These are phyloP conservation scores for Lycaena phlaeas DNA, from an alignment of 2,888 invertebrate genomes.

Conservation along the genomic window DNA sequence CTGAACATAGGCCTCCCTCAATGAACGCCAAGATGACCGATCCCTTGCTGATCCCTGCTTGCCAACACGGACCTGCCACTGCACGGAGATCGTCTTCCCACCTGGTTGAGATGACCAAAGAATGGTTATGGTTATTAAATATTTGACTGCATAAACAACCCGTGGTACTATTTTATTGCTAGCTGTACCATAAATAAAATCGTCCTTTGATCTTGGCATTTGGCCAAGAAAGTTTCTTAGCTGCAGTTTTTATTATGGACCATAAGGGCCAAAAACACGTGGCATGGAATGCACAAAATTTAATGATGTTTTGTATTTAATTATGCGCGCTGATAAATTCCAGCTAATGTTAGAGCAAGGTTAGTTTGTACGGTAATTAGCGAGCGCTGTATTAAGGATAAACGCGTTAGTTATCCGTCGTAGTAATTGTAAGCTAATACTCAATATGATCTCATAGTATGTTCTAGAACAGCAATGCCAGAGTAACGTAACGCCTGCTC, in stretches of 20 bases:
- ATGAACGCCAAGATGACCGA: too few relatives aligned
- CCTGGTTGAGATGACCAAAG: too few relatives aligned
- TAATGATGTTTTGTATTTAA: not conserved
- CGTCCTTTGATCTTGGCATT: slow-evolving; percentile 1
- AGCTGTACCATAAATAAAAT: not conserved
- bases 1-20: too few relatives aligned
- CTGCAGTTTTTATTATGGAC: not conserved
- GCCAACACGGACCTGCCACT: too few relatives aligned
- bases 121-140: too few relatives aligned
- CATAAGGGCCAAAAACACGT: not conserved
- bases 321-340: not conserved
- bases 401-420: slow-evolving; percentile 2
- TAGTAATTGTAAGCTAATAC: not conserved
- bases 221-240: not conserved
- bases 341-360: slow-evolving; percentile 5
- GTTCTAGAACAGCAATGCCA: too few relatives aligned
- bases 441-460: slow-evolving; percentile 1
- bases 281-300: not conserved
- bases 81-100: too few relatives aligned
- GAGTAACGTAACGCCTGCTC: too few relatives aligned
- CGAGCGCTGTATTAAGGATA: slow-evolving; percentile 3
- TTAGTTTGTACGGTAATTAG: not conserved
- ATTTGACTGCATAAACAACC: too few relatives aligned
- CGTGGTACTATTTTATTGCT: not conserved
- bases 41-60: too few relatives aligned